These are phyloP conservation scores for Nipponacmea schrenckii DNA, from an alignment of 2,888 invertebrate genomes.

Conservation along the genomic window DNA sequence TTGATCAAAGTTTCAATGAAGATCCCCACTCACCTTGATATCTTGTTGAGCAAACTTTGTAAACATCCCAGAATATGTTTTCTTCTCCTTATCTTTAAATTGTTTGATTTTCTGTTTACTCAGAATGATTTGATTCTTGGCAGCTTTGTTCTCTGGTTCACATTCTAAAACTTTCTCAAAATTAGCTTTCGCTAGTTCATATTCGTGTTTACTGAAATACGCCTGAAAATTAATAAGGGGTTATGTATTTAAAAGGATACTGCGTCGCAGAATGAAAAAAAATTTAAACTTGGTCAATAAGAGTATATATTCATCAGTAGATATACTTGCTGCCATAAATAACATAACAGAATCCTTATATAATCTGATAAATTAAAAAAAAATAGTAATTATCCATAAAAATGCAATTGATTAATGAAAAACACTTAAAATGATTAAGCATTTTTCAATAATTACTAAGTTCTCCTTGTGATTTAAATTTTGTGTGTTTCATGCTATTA, in stretches of 20 bases:
- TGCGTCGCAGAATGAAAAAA: not conserved
- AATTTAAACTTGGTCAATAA: not conserved
- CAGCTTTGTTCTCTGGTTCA: constrained; percentile 91
- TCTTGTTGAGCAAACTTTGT: constrained; percentile 78
- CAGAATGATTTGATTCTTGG: constrained; percentile 78
- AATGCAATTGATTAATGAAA: too few relatives aligned
- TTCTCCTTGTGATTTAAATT: too few relatives aligned
- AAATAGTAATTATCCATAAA: too few relatives aligned
- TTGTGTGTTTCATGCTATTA: too few relatives aligned
- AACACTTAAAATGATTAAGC: too few relatives aligned
- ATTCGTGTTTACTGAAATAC: constrained; percentile 79
- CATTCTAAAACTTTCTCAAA: constrained; percentile 81
- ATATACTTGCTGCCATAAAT: too few relatives aligned
- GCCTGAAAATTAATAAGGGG: constrained; percentile 71
- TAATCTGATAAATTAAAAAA: too few relatives aligned
- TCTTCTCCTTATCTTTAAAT: constrained; percentile 83
- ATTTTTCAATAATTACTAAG: not conserved
- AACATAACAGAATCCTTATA: too few relatives aligned
- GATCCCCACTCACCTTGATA: constrained; percentile 46
- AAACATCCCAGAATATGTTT: constrained; percentile 94
- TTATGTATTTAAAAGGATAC: not conserved
- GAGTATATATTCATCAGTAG: too few relatives aligned
- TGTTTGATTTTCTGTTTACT: constrained; percentile 82
- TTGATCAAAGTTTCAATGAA: too few relatives aligned
- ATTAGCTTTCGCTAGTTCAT: constrained; percentile 80